Percentiles rank a stretch among this genome's conserved stretches.
Evolutionary conservation across 37 sponge, comb jelly and placozoan species (phyloP).

Genomic region (Diacarnus erythraeanus): DNA sequence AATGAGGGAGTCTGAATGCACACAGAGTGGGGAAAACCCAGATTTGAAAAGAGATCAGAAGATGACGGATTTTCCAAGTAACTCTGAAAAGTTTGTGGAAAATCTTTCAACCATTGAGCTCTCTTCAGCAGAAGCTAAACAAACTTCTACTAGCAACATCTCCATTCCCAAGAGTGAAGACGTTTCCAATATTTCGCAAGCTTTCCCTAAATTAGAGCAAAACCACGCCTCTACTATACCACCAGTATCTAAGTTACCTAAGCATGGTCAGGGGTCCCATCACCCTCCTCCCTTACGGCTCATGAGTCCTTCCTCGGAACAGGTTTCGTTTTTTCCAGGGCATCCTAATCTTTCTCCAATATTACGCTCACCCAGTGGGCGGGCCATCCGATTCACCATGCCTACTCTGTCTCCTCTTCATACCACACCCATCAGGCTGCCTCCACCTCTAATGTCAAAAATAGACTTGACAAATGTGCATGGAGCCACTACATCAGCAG

Average conservation of each 20-base stretch:
- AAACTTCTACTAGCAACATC: background rate
- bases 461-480: background rate
- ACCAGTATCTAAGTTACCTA: background rate
- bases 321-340: background rate
- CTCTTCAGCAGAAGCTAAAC: background rate
- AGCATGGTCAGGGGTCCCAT: background rate
- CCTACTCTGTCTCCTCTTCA: constrained; percentile 12
- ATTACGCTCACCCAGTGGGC: background rate
- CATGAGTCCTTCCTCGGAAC: constrained; percentile 9
- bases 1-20: background rate
- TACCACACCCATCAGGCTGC: background rate
- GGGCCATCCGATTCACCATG: background rate
- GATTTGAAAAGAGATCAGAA: background rate
- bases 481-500: background rate
- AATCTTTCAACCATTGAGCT: background rate
- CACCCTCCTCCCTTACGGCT: constrained; percentile 22
- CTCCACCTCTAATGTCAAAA: background rate
- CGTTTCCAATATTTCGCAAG: background rate
- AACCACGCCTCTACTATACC: background rate
- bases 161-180: background rate
- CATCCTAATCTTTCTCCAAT: constrained; percentile 11
- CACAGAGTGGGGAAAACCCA: background rate
- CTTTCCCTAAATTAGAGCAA: too few relatives aligned
- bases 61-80: background rate
- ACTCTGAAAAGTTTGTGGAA: background rate